phyloP scores from a whole-genome alignment of 1,140 invertebrate species.

The Asbolus verrucosus region DNA sequence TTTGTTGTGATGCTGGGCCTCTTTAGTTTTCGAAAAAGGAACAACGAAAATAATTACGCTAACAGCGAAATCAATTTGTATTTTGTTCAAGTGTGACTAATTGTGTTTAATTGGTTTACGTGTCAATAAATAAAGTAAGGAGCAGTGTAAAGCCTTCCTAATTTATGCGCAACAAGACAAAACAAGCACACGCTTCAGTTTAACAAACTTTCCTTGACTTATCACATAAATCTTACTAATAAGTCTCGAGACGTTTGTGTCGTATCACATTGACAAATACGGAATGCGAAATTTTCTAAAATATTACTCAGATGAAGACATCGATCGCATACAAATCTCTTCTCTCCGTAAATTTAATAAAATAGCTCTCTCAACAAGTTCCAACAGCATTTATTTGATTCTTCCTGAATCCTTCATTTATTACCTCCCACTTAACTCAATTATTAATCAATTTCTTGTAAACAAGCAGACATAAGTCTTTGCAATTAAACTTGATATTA shows the following conservation, averaged over 20 bases:
- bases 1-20: no score
- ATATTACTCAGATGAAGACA: slow-evolving; percentile 13
- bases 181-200: slow-evolving; percentile 14
- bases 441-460: slow-evolving; percentile 5
- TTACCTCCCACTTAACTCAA: not conserved
- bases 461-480: no score
- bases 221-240: slow-evolving; percentile 33
- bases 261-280: no score
- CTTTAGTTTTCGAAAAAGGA: no score
- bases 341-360: slow-evolving; percentile 4
- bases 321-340: slow-evolving; percentile 13
- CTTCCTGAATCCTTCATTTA: not conserved
- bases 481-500: no score
- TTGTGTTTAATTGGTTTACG: slow-evolving; percentile 5
- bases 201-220: slow-evolving; percentile 29
- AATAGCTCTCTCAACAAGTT: slow-evolving; percentile 9
- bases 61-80: slow-evolving; percentile 3
- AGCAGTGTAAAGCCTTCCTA: slow-evolving; percentile 21
- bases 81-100: not conserved
- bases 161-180: slow-evolving; percentile 33
- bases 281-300: slow-evolving; percentile 34
- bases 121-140: slow-evolving; percentile 26
- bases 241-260: slow-evolving; percentile 8
- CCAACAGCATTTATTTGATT: not conserved
- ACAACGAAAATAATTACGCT: no score